phyloP scores from a whole-genome alignment of 2,797 vertebrate genomes.

The Bucorvus abyssinicus region DNA sequence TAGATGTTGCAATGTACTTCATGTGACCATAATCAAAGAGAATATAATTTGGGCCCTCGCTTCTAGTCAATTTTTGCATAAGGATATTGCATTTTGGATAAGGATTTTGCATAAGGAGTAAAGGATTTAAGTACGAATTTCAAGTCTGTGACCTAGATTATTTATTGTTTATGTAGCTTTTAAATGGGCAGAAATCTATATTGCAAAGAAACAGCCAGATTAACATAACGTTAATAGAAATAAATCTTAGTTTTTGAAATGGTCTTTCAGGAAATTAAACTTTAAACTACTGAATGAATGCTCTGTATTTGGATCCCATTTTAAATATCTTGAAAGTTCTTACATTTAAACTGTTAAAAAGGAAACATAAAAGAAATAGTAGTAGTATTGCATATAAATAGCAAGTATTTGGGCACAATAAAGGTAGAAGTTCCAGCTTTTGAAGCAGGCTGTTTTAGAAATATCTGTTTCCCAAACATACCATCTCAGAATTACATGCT shows the following conservation, averaged over 20 bases:
- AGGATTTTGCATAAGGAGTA: neutral
- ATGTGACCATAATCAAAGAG: rapidly evolving
- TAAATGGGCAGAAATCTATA: neutral
- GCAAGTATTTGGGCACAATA: neutral
- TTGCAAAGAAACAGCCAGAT: neutral
- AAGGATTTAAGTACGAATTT: neutral
- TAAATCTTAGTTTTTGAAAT: neutral
- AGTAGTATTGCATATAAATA: neutral
- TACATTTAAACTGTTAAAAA: neutral
- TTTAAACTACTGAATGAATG: neutral
- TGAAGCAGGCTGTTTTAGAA: neutral
- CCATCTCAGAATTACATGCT: neutral
- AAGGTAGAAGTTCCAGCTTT: neutral
- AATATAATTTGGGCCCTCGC: neutral
- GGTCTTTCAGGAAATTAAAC: neutral
- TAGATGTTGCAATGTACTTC: neutral
- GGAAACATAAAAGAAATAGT: neutral
- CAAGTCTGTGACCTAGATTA: neutral
- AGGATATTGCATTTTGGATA: no score
- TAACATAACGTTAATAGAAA: neutral
- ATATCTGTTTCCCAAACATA: neutral
- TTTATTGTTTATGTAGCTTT: neutral
- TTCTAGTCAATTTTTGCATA: neutral
- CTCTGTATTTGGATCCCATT: neutral
- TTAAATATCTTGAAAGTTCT: neutral